Percentiles rank a stretch among this genome's conserved stretches.
Conservation (phyloP, 1,140 invertebrate species). For the Microplitis mediator region DNA sequence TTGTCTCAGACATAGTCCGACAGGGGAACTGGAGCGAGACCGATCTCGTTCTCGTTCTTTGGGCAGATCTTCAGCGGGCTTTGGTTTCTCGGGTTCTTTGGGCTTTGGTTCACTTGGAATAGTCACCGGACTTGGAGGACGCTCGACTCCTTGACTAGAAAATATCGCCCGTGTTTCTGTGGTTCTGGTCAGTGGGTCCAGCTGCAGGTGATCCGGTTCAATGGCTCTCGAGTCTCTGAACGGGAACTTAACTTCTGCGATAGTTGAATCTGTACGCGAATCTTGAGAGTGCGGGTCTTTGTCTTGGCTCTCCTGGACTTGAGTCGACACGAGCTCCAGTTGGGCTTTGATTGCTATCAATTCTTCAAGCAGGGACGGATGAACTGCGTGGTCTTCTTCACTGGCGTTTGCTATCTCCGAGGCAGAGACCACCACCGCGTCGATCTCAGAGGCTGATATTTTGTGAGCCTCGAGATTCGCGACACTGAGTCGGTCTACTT, state of each 20-base stretch:
- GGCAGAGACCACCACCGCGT: conserved; percentile 72
- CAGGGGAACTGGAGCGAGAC: conserved; percentile 45
- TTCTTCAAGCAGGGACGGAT: conserved; percentile 52
- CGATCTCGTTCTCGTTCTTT: conserved; percentile 31
- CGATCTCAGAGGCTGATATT: conserved; percentile 79
- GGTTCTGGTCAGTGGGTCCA: conserved; percentile 18
- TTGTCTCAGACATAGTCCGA: conserved; percentile 25
- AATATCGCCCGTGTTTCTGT: conserved; percentile 29
- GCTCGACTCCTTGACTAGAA: conserved; percentile 19
- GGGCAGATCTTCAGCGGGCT: background rate
- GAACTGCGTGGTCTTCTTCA: conserved; percentile 35
- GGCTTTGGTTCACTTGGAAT: background rate
- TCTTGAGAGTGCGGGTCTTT: background rate
- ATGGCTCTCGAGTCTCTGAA: background rate
- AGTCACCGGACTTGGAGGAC: background rate
- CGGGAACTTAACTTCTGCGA: background rate
- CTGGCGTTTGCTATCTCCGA: conserved; percentile 63
- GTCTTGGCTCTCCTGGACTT: background rate
- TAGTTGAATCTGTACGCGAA: background rate
- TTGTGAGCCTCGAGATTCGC: conserved; percentile 77
- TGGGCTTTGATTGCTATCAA: conserved; percentile 57
- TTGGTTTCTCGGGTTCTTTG: background rate
- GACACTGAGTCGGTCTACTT: conserved; percentile 77
- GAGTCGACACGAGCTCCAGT: conserved; percentile 42
- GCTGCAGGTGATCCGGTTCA: conserved; percentile 12